Percentiles rank a stretch among this genome's conserved stretches.
These are phyloP conservation scores for Oceanodroma tethys DNA, from an alignment of 2,113 vertebrate species.

Conservation along the genomic window DNA sequence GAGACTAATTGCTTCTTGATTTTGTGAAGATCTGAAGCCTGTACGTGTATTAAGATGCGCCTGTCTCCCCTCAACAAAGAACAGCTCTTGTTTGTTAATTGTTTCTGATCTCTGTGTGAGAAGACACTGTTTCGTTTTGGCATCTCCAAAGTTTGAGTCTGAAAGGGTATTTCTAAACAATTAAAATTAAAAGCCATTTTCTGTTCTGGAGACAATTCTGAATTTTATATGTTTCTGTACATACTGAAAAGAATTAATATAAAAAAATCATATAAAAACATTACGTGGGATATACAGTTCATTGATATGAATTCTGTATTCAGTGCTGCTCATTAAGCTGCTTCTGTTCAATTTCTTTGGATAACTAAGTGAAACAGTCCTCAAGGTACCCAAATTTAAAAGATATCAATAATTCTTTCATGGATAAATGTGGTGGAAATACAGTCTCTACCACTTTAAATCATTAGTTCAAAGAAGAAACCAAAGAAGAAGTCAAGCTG, in stretches of 20 bases:
- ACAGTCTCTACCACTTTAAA: not conserved
- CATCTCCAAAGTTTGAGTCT: not conserved
- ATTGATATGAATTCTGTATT: not conserved
- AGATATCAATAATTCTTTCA: not conserved
- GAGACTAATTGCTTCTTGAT: not conserved
- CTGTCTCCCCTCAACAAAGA: not conserved
- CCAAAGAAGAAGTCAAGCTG: not conserved
- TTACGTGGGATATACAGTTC: not conserved
- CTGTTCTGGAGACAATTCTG: not conserved
- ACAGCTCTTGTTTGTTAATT: not conserved
- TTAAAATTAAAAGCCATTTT: not conserved
- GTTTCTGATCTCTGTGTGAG: not conserved
- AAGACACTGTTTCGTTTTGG: not conserved
- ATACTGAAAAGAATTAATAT: not conserved
- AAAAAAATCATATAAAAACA: not conserved
- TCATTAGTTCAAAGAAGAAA: not conserved
- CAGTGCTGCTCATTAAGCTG: not conserved
- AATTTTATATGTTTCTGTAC: not conserved
- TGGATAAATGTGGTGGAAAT: not conserved
- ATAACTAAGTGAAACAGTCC: not conserved
- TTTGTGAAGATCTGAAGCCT: not conserved
- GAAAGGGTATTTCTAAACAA: not conserved
- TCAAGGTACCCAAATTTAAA: not conserved
- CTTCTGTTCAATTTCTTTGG: not conserved
- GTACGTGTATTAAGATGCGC: fast-evolving